phyloP scores from a whole-genome alignment of 2,113 vertebrate species.

The Platysternon megacephalum region DNA sequence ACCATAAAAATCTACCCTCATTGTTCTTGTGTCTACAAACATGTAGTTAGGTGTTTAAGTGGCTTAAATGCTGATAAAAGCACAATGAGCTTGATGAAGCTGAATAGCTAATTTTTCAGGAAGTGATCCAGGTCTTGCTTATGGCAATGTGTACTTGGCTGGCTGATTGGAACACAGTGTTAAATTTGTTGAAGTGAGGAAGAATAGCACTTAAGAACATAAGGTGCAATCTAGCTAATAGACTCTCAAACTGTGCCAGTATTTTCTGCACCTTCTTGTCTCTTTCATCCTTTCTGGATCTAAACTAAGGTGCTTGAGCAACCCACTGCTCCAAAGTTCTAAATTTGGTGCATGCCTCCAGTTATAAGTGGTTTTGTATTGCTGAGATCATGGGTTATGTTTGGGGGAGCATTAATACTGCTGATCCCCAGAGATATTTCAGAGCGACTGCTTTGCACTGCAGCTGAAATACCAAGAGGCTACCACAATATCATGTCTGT shows the following conservation, averaged over 20 bases:
- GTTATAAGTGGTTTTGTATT: background rate
- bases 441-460: accelerated
- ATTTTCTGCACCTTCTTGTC: background rate
- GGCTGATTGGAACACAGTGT: slow-evolving; percentile 13
- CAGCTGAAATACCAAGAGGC: background rate
- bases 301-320: background rate
- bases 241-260: background rate
- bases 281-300: background rate
- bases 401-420: accelerated
- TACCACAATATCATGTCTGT: accelerated
- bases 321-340: background rate
- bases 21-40: background rate
- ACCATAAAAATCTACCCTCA: background rate
- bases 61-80: background rate
- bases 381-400: accelerated
- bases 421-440: accelerated
- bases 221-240: background rate
- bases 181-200: slow-evolving; percentile 30
- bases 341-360: background rate
- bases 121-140: slow-evolving; percentile 53
- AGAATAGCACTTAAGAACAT: slow-evolving; percentile 31
- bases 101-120: slow-evolving; percentile 30
- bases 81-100: background rate
- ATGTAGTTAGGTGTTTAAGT: background rate
- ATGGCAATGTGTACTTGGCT: slow-evolving; percentile 37